phyloP scores from a whole-genome alignment of 2,888 invertebrate species.

The Schrankia costaestrigalis region DNA sequence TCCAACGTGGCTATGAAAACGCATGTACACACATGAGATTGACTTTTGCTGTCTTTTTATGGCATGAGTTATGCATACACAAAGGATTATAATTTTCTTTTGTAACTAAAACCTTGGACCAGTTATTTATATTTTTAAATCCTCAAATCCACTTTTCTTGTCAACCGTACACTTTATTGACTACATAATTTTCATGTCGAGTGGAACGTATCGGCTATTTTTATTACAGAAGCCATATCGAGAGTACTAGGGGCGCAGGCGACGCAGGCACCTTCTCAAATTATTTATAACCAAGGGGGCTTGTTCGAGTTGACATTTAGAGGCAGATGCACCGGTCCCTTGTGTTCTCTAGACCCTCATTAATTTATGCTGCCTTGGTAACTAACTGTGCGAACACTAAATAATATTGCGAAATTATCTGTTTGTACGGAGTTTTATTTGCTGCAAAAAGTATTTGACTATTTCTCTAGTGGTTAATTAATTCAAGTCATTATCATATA shows the following conservation, averaged over 20 bases:
- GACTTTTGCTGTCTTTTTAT: too few relatives aligned
- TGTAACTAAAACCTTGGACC: slow-evolving; percentile 13
- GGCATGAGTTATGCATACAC: not conserved
- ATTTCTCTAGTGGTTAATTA: too few relatives aligned
- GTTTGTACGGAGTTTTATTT: too few relatives aligned
- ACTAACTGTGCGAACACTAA: slow-evolving; percentile 38
- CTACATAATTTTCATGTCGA: slow-evolving; percentile 52
- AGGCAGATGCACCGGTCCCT: slow-evolving; percentile 56
- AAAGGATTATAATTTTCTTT: not conserved
- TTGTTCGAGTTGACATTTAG: slow-evolving; percentile 69
- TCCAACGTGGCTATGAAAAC: too few relatives aligned
- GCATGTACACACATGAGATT: too few relatives aligned
- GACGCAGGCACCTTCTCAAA: slow-evolving; percentile 57
- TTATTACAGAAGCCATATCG: slow-evolving; percentile 65
- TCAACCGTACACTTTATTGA: slow-evolving; percentile 26
- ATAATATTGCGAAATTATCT: slow-evolving; percentile 30
- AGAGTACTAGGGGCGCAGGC: slow-evolving; percentile 54
- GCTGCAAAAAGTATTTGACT: too few relatives aligned
- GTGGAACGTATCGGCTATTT: slow-evolving; percentile 53
- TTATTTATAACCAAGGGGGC: slow-evolving; percentile 67
- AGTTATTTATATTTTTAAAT: slow-evolving; percentile 1
- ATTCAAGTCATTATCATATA: too few relatives aligned
- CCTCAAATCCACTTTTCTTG: slow-evolving; percentile 31
- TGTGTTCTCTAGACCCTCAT: slow-evolving; percentile 51
- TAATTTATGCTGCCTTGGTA: slow-evolving; percentile 64